Evolutionary conservation across 2,888 invertebrate species (phyloP), one percentile per base, ranked within the genome.

Genomic region (Notodromas monacha): DNA sequence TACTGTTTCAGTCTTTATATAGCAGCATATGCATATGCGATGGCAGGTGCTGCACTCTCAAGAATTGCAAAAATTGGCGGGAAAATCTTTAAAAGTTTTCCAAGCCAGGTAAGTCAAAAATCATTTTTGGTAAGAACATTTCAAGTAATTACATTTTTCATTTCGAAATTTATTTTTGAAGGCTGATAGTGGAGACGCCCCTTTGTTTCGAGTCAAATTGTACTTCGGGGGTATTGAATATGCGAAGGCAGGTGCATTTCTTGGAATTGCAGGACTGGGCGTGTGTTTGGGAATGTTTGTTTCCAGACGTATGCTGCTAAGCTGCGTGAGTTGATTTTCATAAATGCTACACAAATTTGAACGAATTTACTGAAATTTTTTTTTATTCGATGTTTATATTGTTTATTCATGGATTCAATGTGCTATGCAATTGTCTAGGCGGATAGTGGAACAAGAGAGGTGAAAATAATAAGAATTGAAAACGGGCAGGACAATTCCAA

Each of bases 21-120:
- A 21, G 21, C 21, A 21, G 21, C 21, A 21, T 21, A 21, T 21
- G 21, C 21, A 21, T 21, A 21, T n/a, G 21, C 21, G 21, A 21
- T 21, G 21, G 21, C 21, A 21, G 21, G 21, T 21, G 21, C 21
- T 21, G 21, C 21, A 21, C 21, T 21, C 21, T 21, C 21, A 21
- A 21, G 21, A 21, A 21, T 21, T 21, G 21, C 21, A 21, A 6
- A 21, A 21, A 21, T 21, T 21, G 21, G 21, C 21, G 21, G 21
- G 21, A 21, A 21, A 21, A 21, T 21, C 21, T 21, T 21, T 21
- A 21, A 21, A 21, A 21, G 21, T 21, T 21, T 21, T 21, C 21
- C n/a, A 21, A 21, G 21, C 21, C 21, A 21, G 21, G 21, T 21
- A 21, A 21, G 21, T 21, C 21, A n/a, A 21, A 21, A 21, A 21